Conservation (phyloP, 2,888 invertebrate species). For the Chloroclystis v-ata region DNA sequence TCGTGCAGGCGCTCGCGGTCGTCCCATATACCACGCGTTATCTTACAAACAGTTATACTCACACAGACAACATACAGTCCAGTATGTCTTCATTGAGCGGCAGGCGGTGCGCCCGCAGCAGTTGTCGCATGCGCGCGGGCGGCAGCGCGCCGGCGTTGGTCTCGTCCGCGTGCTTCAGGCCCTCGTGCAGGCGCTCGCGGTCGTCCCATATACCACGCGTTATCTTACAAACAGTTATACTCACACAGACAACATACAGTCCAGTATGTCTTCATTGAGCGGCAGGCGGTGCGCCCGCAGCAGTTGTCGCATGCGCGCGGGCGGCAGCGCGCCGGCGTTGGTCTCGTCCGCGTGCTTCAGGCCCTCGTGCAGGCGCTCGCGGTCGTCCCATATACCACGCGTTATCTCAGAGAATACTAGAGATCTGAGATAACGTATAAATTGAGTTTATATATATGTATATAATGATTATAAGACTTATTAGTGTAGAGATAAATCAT, state of each 20-base stretch:
- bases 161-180: conserved; percentile 59
- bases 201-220: conserved; percentile 60
- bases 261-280: conserved; percentile 81
- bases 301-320: conserved; percentile 79
- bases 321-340: conserved; percentile 77
- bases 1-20: conserved; percentile 72
- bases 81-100: conserved; percentile 83
- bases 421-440: conserved; percentile 65
- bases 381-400: conserved; percentile 85
- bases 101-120: conserved; percentile 82
- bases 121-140: conserved; percentile 78
- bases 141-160: conserved; percentile 77
- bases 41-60: conserved; percentile 34
- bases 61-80: conserved; percentile 84
- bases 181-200: conserved; percentile 62
- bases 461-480: too few species aligned
- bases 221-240: conserved; percentile 26
- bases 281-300: conserved; percentile 84
- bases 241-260: conserved; percentile 84
- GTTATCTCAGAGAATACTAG: conserved; percentile 84
- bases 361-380: conserved; percentile 62
- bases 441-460: too few species aligned
- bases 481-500: too few species aligned
- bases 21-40: conserved; percentile 42
- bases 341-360: conserved; percentile 59